A percentile compares a stretch with the other conserved stretches of the same genome.
Conservation (phyloP, 2,888 invertebrate species). For the Cheilosia urbana region DNA sequence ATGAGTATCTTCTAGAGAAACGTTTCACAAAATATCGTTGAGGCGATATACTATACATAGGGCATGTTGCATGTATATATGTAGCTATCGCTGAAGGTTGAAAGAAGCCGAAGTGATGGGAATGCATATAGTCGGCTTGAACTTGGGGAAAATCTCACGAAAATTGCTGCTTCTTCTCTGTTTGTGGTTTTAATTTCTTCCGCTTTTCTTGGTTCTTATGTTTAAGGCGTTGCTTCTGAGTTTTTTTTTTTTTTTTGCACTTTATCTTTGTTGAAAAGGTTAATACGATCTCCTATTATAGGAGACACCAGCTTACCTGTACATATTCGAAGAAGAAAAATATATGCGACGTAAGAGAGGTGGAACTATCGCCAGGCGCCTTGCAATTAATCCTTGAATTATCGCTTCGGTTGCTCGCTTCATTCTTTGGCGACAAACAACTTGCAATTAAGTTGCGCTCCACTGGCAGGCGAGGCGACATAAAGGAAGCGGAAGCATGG, state of each 20-base stretch:
- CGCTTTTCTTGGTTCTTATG: slow-evolving; percentile 43
- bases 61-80: too few relatives aligned
- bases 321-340: not conserved
- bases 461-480: not conserved
- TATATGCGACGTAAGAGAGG: not conserved
- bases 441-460: slow-evolving; percentile 66
- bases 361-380: slow-evolving; percentile 69
- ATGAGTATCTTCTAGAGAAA: slow-evolving; percentile 15
- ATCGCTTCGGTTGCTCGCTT: slow-evolving; percentile 63
- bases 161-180: slow-evolving; percentile 42
- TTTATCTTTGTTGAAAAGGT: slow-evolving; percentile 35
- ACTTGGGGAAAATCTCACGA: slow-evolving; percentile 58
- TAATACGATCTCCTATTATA: slow-evolving; percentile 62
- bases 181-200: slow-evolving; percentile 66
- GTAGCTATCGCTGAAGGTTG: not conserved
- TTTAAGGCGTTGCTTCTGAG: slow-evolving; percentile 6
- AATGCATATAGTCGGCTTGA: slow-evolving; percentile 49
- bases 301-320: slow-evolving; percentile 34
- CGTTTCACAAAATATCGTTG: slow-evolving; percentile 10
- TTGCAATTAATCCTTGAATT: slow-evolving; percentile 74
- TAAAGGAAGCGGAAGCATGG: not conserved
- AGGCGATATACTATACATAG: not conserved
- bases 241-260: slow-evolving; percentile 6
- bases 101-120: slow-evolving; percentile 15
- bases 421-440: slow-evolving; percentile 71